phyloP scores from a whole-genome alignment of 2,113 vertebrate genomes.

The Charina bottae region DNA sequence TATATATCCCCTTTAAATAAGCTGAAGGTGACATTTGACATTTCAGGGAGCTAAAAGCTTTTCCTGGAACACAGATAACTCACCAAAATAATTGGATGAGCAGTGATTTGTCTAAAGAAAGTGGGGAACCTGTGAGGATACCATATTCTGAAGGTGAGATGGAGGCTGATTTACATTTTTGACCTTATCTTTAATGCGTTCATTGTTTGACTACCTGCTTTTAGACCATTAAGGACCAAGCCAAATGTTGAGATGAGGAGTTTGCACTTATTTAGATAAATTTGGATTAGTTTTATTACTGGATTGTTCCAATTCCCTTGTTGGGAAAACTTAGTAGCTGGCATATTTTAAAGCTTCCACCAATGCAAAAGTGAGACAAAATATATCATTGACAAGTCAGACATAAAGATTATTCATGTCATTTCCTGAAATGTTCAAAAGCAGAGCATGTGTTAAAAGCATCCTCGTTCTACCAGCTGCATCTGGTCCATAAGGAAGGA shows the following conservation, averaged over 20 bases:
- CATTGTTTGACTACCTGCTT: neutral
- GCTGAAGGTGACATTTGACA: slow-evolving; percentile 5
- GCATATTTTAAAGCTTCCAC: neutral
- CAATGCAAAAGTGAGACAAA: neutral
- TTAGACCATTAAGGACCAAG: neutral
- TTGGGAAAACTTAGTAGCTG: neutral
- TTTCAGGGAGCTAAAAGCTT: slow-evolving; percentile 10
- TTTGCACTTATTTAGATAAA: neutral
- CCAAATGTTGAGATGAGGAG: neutral
- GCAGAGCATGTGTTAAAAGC: neutral
- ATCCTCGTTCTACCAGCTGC: neutral
- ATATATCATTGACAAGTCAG: neutral
- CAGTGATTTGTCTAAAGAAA: slow-evolving; percentile 19
- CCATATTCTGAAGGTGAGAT: neutral
- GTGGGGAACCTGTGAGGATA: neutral
- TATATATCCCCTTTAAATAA: neutral
- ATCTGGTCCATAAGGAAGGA: neutral
- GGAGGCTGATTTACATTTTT: neutral
- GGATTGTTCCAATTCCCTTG: neutral
- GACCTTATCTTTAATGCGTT: neutral
- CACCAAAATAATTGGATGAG: slow-evolving; percentile 21
- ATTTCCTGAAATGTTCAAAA: neutral
- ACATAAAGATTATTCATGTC: neutral
- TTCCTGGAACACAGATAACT: neutral
- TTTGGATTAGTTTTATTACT: neutral